Percentiles rank a stretch among this genome's conserved stretches.
These are phyloP conservation scores for Dynastes grantii DNA, from an alignment of 2,888 invertebrate species.

Conservation along the genomic window DNA sequence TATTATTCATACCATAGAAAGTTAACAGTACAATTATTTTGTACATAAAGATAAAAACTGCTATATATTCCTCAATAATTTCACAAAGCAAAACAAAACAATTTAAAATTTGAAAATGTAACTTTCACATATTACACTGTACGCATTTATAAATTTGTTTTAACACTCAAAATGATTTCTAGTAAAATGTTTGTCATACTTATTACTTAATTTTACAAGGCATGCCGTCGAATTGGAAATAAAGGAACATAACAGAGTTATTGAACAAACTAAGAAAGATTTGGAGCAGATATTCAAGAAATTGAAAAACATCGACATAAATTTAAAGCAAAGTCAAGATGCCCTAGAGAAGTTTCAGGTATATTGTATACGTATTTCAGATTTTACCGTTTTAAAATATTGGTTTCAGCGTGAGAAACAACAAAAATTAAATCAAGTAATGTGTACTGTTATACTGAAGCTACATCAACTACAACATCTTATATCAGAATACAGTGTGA, in stretches of 20 bases:
- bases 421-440: constrained; percentile 83
- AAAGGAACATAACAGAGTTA: constrained; percentile 73
- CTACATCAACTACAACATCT: constrained; percentile 80
- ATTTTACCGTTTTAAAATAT: not conserved
- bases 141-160: too few relatives aligned
- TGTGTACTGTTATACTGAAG: constrained; percentile 78
- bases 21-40: not conserved
- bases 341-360: constrained; percentile 80
- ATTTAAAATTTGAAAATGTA: too few relatives aligned
- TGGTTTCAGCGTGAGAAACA: constrained; percentile 80
- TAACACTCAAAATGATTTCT: too few relatives aligned
- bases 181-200: too few relatives aligned
- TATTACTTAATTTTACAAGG: constrained; percentile 59
- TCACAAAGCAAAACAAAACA: too few relatives aligned
- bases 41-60: not conserved
- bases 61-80: too few relatives aligned
- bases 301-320: constrained; percentile 40
- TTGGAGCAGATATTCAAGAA: constrained; percentile 45
- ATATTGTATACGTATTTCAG: constrained; percentile 48
- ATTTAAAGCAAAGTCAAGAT: constrained; percentile 61
- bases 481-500: constrained; percentile 64
- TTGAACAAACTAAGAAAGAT: constrained; percentile 74
- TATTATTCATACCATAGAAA: not conserved
- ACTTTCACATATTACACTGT: too few relatives aligned
- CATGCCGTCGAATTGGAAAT: constrained; percentile 76